Evolutionary conservation across 2,888 invertebrate genomes (phyloP).

Genomic region (Drosophila eohydei): DNA sequence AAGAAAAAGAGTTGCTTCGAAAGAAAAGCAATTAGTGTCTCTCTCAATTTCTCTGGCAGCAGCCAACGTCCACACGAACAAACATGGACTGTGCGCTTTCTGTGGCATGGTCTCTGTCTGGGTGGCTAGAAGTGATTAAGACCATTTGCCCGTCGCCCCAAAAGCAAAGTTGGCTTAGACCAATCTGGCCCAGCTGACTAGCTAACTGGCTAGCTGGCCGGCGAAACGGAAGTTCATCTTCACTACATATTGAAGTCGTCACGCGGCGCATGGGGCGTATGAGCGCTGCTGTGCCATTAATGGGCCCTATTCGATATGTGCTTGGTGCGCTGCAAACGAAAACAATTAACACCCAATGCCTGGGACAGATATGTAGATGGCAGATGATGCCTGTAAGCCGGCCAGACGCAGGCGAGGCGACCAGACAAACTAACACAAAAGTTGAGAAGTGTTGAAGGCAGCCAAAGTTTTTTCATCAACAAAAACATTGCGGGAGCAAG

Average conservation of each 20-base stretch:
- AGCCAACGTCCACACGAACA: conserved; percentile 60
- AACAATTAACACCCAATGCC: conserved; percentile 79
- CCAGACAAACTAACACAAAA: conserved; percentile 68
- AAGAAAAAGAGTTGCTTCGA: conserved; percentile 74
- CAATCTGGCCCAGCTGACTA: background rate
- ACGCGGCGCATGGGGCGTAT: conserved; percentile 60
- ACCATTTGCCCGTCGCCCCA: conserved; percentile 66
- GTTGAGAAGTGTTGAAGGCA: conserved; percentile 78
- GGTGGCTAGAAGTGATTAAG: conserved; percentile 69
- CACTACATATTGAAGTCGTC: conserved; percentile 69
- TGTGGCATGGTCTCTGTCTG: conserved; percentile 3
- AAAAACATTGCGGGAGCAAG: conserved; percentile 67
- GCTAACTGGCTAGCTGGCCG: background rate
- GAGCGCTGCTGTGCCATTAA: conserved; percentile 65
- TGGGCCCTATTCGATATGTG: conserved; percentile 69
- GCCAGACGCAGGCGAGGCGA: conserved; percentile 1
- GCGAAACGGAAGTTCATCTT: conserved; percentile 74
- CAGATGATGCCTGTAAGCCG: conserved; percentile 9
- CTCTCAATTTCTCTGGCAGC: conserved; percentile 76
- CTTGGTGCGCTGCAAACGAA: conserved; percentile 73
- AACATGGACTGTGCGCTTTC: conserved; percentile 45
- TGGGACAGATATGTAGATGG: conserved; percentile 33
- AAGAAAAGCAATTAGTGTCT: conserved; percentile 81
- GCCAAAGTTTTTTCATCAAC: conserved; percentile 79
- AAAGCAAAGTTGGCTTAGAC: conserved; percentile 40